phyloP scores from a whole-genome alignment of 2,888 invertebrate genomes.

The Nemotelus pantherinus region DNA sequence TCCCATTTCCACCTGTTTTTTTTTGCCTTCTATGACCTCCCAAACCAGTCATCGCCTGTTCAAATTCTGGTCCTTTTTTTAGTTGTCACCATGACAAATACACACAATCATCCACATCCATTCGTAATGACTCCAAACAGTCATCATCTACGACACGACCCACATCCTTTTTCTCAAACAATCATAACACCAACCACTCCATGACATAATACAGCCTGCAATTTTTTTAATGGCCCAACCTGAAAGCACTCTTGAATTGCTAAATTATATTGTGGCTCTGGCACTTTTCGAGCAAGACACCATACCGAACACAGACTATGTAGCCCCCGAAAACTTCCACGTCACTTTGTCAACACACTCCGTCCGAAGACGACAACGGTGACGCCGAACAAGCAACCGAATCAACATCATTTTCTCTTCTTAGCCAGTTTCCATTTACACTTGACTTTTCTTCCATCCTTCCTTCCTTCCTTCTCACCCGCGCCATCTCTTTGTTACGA shows the following conservation, averaged over 20 bases:
- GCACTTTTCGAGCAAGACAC: neutral
- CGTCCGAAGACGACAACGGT: neutral
- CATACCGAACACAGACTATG: too few relatives aligned
- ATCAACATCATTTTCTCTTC: neutral
- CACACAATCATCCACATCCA: neutral
- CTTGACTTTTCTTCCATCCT: slow-evolving; percentile 13
- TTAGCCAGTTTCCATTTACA: slow-evolving; percentile 6
- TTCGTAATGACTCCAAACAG: neutral
- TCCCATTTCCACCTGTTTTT: too few relatives aligned
- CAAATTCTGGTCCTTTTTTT: too few relatives aligned
- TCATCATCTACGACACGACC: neutral
- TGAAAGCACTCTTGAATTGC: slow-evolving; percentile 30
- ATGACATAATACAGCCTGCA: slow-evolving; percentile 28
- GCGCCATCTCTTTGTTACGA: neutral
- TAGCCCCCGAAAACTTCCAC: neutral
- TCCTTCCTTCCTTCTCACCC: neutral
- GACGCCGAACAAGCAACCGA: neutral
- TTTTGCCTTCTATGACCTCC: too few relatives aligned
- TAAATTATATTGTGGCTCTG: slow-evolving; percentile 35
- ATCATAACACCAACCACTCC: slow-evolving; percentile 18
- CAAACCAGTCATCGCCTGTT: too few relatives aligned
- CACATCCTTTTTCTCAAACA: neutral
- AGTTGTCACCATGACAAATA: too few relatives aligned
- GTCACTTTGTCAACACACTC: too few relatives aligned
- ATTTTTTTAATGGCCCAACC: slow-evolving; percentile 32